A percentile compares a stretch with the other conserved stretches of the same genome.
phyloP scores from a whole-genome alignment of 2,797 vertebrate species.

The Sparus aurata region DNA sequence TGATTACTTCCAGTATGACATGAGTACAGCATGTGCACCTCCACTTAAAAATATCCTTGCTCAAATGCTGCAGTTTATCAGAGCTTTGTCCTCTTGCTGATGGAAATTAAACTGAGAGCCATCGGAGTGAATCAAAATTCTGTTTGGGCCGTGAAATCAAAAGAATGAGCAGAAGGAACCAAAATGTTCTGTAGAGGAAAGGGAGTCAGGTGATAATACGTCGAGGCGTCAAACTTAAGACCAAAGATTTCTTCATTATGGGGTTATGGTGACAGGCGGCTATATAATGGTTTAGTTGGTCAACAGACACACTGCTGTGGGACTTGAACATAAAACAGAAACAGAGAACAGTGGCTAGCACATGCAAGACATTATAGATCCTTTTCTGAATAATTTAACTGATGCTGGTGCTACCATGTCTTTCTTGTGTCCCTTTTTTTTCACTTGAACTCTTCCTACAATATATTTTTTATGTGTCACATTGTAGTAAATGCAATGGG shows the following conservation, averaged over 20 bases:
- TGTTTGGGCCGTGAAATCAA: neutral
- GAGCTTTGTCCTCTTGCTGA: neutral
- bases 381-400: constrained; percentile 38
- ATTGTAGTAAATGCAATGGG: constrained; percentile 14
- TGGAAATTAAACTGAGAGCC: neutral
- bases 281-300: constrained; percentile 7
- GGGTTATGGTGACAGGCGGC: neutral
- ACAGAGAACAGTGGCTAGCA: constrained; percentile 21
- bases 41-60: neutral
- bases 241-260: neutral
- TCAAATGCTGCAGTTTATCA: neutral
- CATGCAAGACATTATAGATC: constrained; percentile 18
- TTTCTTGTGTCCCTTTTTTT: neutral
- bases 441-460: constrained; percentile 13
- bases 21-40: neutral
- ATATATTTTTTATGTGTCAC: constrained; percentile 9
- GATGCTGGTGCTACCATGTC: constrained; percentile 5
- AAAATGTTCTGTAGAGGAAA: neutral
- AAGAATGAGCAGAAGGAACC: neutral
- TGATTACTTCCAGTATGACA: neutral
- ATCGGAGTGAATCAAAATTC: neutral
- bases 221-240: neutral
- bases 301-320: neutral
- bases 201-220: neutral
- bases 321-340: constrained; percentile 16